Percentiles rank a stretch among this genome's conserved stretches.
Conservation (phyloP, 2,113 vertebrate species). For the Daubentonia madagascariensis region DNA sequence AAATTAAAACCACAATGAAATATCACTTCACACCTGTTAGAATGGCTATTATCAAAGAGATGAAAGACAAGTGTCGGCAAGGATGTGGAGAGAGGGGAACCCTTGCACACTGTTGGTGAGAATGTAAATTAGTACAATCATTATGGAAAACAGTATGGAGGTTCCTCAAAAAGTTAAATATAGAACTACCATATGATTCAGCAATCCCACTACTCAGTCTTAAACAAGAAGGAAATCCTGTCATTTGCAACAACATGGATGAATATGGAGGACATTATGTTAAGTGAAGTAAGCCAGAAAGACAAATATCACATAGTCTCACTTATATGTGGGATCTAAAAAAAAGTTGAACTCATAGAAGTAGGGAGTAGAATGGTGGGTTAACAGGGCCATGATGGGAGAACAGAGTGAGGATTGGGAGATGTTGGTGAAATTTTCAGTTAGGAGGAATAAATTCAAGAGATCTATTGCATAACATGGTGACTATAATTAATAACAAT, state of each 20-base stretch:
- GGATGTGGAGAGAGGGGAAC: not conserved
- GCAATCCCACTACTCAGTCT: not conserved
- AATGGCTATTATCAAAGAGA: not conserved
- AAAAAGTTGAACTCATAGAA: not conserved
- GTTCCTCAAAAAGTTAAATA: not conserved
- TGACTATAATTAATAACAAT: not conserved
- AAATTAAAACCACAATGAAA: not conserved
- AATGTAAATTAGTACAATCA: not conserved
- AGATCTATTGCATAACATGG: not conserved
- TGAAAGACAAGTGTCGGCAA: not conserved
- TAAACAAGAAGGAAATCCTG: not conserved
- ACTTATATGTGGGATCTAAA: not conserved
- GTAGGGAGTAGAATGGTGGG: not conserved
- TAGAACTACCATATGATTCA: not conserved
- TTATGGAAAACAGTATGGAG: not conserved
- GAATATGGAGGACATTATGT: not conserved
- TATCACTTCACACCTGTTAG: not conserved
- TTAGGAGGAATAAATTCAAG: not conserved
- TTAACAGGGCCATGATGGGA: not conserved
- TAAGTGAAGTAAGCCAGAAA: not conserved
- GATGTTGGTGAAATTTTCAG: not conserved
- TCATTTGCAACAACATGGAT: not conserved
- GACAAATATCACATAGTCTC: not conserved
- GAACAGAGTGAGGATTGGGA: not conserved
- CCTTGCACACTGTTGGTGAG: not conserved